phyloP scores from a whole-genome alignment of 2,888 invertebrate genomes.

The Eueremaeus valkanovi region DNA sequence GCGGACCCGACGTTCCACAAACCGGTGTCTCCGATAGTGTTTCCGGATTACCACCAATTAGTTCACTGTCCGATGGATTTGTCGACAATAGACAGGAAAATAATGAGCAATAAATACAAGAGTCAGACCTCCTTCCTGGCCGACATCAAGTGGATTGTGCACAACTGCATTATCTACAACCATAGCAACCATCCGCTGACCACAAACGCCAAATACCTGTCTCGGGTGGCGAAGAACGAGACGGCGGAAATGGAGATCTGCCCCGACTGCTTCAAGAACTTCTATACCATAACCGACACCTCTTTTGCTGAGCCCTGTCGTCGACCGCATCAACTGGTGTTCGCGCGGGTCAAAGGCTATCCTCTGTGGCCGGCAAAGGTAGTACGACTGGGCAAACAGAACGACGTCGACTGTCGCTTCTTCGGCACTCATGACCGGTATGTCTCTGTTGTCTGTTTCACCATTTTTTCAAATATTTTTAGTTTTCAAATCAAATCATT shows the following conservation, averaged over 20 bases:
- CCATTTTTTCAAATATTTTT: background rate
- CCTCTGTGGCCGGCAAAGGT: slow-evolving; percentile 61
- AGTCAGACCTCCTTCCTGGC: slow-evolving; percentile 3
- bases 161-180: slow-evolving; percentile 86
- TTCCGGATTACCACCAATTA: slow-evolving; percentile 73
- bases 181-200: slow-evolving; percentile 77
- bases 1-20: slow-evolving; percentile 61
- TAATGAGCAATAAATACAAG: slow-evolving; percentile 66
- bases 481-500: background rate
- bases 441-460: slow-evolving; percentile 11
- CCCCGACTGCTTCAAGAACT: slow-evolving; percentile 82
- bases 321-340: slow-evolving; percentile 55
- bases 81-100: slow-evolving; percentile 66
- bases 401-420: slow-evolving; percentile 81
- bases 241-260: slow-evolving; percentile 89
- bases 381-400: slow-evolving; percentile 59
- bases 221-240: slow-evolving; percentile 81
- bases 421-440: slow-evolving; percentile 83
- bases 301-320: slow-evolving; percentile 23
- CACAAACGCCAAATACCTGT: slow-evolving; percentile 67
- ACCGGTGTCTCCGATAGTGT: slow-evolving; percentile 66
- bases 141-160: slow-evolving; percentile 88
- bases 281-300: slow-evolving; percentile 57
- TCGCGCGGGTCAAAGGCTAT: slow-evolving; percentile 30
- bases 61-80: slow-evolving; percentile 85